Evolutionary conservation across 2,888 invertebrate genomes (phyloP).

Genomic region (Apamea sordens): DNA sequence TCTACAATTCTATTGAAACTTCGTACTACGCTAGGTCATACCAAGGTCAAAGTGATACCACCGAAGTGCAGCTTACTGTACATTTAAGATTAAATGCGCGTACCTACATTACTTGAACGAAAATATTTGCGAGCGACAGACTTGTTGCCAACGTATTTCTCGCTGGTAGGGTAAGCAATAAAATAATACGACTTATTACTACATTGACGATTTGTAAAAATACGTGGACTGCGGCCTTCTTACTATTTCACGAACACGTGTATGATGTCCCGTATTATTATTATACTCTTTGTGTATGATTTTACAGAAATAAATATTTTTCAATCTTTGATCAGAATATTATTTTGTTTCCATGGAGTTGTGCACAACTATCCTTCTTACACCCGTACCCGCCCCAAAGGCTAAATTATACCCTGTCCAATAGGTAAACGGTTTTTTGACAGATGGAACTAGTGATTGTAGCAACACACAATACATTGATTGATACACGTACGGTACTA

Average conservation of each 20-base stretch:
- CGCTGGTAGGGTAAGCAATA: neutral
- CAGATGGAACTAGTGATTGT: too few species aligned
- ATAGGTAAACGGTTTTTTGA: too few species aligned
- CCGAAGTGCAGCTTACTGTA: neutral
- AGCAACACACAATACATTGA: too few species aligned
- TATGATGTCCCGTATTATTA: too few species aligned
- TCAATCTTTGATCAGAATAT: conserved; percentile 12
- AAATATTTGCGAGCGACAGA: conserved; percentile 1
- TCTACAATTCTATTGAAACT: neutral
- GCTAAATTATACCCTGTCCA: neutral
- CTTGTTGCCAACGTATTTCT: neutral
- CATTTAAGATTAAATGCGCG: neutral
- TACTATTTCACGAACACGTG: conserved; percentile 27
- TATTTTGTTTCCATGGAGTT: neutral
- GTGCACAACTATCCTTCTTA: neutral
- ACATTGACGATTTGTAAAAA: conserved; percentile 4
- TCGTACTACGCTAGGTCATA: neutral
- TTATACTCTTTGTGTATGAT: too few species aligned
- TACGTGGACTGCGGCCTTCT: conserved; percentile 21
- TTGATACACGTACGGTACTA: too few species aligned
- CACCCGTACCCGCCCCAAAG: neutral
- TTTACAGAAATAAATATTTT: conserved; percentile 58
- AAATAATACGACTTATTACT: conserved; percentile 24
- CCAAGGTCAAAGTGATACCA: neutral
- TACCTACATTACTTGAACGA: neutral